phyloP scores from a whole-genome alignment of 2,888 invertebrate genomes.

The Unio delphinus region DNA sequence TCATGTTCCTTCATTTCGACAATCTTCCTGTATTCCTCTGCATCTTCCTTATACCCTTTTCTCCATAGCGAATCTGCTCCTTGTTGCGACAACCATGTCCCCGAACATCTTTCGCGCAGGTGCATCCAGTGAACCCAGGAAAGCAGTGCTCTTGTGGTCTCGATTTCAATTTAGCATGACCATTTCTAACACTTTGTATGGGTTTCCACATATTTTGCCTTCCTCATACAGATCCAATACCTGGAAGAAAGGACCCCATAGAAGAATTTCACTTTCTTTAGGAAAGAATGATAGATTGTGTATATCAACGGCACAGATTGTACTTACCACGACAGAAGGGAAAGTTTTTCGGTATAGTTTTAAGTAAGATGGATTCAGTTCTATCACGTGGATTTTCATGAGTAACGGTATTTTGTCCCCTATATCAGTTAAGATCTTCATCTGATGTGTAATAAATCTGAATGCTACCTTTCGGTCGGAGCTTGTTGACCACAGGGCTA shows the following conservation, averaged over 20 bases:
- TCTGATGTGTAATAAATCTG: constrained; percentile 22
- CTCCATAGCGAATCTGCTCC: constrained; percentile 33
- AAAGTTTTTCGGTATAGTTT: constrained; percentile 28
- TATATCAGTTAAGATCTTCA: constrained; percentile 9
- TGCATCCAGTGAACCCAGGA: constrained; percentile 28
- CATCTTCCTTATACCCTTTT: constrained; percentile 18
- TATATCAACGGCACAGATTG: constrained; percentile 45
- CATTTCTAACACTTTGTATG: constrained; percentile 29
- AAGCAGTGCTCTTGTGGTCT: constrained; percentile 37
- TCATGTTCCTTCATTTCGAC: neutral
- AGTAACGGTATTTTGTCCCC: constrained; percentile 18
- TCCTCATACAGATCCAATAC: constrained; percentile 30
- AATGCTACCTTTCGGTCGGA: constrained; percentile 17
- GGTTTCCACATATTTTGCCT: constrained; percentile 8
- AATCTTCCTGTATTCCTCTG: constrained; percentile 19
- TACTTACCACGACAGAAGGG: constrained; percentile 31
- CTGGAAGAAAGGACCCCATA: constrained; percentile 38
- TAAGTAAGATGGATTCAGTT: constrained; percentile 32
- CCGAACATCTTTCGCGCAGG: constrained; percentile 37
- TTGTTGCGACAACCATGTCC: constrained; percentile 40
- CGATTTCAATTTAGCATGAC: constrained; percentile 45
- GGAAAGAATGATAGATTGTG: constrained; percentile 29
- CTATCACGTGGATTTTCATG: constrained; percentile 38
- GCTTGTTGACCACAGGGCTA: constrained; percentile 34
- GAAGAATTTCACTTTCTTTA: constrained; percentile 35